Evolutionary conservation across 2,888 invertebrate species (phyloP).

Genomic region (Anorthoa munda): DNA sequence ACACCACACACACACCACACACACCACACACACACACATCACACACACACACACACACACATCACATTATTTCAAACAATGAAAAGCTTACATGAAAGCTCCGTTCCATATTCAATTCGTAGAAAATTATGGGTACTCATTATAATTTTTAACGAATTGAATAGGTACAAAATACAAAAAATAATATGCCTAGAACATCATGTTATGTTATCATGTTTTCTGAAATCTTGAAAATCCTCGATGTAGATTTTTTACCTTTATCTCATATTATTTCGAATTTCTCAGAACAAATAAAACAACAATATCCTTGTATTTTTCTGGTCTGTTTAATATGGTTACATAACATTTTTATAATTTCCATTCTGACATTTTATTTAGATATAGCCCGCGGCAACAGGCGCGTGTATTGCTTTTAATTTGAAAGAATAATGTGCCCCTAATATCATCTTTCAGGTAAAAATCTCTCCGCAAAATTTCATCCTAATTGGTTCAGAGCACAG

Average conservation of each 20-base stretch:
- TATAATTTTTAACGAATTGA: too few species aligned
- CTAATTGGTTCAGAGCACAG: too few species aligned
- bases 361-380: not conserved
- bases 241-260: not conserved
- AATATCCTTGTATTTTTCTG: not conserved
- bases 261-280: not conserved
- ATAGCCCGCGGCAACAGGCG: not conserved
- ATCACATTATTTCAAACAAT: not conserved
- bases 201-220: too few species aligned
- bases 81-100: not conserved
- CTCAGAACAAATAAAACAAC: not conserved
- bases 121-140: too few species aligned
- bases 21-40: too few species aligned
- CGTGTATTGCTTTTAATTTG: conserved; percentile 1
- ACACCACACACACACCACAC: not conserved
- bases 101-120: not conserved
- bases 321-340: too few species aligned
- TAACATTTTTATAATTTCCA: not conserved
- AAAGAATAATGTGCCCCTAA: not conserved
- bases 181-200: too few species aligned
- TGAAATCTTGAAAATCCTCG: not conserved
- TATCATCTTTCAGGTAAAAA: not conserved
- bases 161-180: too few species aligned
- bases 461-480: not conserved
- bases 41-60: too few species aligned